phyloP scores from a whole-genome alignment of 1,140 invertebrate genomes.

The Spodoptera frugiperda region DNA sequence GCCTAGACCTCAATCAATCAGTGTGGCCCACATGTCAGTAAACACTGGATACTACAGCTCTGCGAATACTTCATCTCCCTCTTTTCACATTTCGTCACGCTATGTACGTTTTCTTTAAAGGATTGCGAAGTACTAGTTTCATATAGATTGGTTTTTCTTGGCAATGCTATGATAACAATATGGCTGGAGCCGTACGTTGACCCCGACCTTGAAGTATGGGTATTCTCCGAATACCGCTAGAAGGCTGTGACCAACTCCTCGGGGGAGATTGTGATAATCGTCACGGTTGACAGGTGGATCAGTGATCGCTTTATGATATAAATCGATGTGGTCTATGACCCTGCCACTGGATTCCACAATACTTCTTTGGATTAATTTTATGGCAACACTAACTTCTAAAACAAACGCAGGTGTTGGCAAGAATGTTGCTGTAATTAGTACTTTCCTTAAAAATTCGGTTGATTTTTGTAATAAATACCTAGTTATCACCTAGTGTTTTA shows the following conservation, averaged over 20 bases:
- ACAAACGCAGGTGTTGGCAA: too few species aligned
- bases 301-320: constrained; percentile 2
- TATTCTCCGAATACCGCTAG: constrained; percentile 3
- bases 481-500: not conserved
- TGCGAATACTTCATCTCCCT: not conserved
- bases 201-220: constrained; percentile 7
- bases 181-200: constrained; percentile 7
- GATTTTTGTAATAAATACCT: too few species aligned
- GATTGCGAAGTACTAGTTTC: not conserved
- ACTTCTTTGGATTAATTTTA: too few species aligned
- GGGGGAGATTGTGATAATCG: not conserved
- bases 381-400: not conserved
- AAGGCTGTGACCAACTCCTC: not conserved
- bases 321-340: constrained; percentile 2
- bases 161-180: constrained; percentile 1
- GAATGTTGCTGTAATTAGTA: too few species aligned
- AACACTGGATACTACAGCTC: not conserved
- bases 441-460: too few species aligned
- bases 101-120: constrained; percentile 13
- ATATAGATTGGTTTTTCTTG: constrained; percentile 1
- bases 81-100: constrained; percentile 12
- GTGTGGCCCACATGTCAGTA: not conserved
- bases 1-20: not conserved
- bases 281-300: constrained; percentile 25
- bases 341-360: too few species aligned